Percentiles rank a stretch among this genome's conserved stretches.
phyloP scores from a whole-genome alignment of 2,888 invertebrate species.

The Xanthorhoe designata region DNA sequence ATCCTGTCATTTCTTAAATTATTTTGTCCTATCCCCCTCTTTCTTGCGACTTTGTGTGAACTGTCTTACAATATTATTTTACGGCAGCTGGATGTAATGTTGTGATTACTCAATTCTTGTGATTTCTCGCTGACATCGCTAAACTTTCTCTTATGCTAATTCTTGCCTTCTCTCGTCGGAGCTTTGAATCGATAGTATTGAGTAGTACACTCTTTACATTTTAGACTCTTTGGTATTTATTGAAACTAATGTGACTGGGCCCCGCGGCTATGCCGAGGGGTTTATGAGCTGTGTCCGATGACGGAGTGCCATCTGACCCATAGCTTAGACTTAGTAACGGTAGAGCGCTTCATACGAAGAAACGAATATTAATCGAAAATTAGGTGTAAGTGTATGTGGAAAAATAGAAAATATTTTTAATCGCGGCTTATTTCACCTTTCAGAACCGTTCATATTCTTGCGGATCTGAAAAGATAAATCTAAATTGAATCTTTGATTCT shows the following conservation, averaged over 20 bases:
- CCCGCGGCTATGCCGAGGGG: constrained; percentile 41
- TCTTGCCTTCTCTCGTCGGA: constrained; percentile 45
- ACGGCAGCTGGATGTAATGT: constrained; percentile 37
- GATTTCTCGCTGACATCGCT: constrained; percentile 36
- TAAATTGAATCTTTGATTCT: constrained; percentile 13
- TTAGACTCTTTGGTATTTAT: constrained; percentile 37
- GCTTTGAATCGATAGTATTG: constrained; percentile 36
- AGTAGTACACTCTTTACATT: constrained; percentile 39
- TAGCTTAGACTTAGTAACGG: constrained; percentile 79
- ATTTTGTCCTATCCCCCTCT: constrained; percentile 22
- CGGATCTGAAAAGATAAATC: constrained; percentile 1
- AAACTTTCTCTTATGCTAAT: constrained; percentile 40
- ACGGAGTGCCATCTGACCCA: constrained; percentile 80
- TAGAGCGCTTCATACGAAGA: constrained; percentile 80
- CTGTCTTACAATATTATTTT: constrained; percentile 41
- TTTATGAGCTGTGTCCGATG: constrained; percentile 68
- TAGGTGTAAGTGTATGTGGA: constrained; percentile 72
- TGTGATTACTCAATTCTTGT: constrained; percentile 42
- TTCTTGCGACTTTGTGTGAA: constrained; percentile 47
- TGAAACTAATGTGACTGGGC: constrained; percentile 37
- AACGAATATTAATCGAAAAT: constrained; percentile 82
- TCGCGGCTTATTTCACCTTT: constrained; percentile 18
- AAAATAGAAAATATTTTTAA: constrained; percentile 42
- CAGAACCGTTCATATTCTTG: constrained; percentile 6
- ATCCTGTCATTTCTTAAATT: constrained; percentile 24